phyloP scores from a whole-genome alignment of 2,113 vertebrate species.

The Notechis scutatus region DNA sequence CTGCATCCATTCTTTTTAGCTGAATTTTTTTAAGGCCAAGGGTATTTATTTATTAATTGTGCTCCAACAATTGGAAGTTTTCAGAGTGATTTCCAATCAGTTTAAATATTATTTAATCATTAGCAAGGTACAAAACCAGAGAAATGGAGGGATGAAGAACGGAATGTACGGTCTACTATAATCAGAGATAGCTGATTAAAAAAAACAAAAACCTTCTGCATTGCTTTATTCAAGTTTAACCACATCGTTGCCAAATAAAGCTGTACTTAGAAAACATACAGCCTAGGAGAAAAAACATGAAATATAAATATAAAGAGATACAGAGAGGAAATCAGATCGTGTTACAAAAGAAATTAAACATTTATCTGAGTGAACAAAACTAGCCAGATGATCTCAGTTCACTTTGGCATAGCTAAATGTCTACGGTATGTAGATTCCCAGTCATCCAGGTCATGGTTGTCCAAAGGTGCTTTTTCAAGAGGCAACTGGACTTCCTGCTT shows the following conservation, averaged over 20 bases:
- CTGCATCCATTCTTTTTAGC: background rate
- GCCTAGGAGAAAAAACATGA: background rate
- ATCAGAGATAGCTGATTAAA: background rate
- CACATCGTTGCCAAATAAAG: background rate
- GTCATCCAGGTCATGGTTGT: background rate
- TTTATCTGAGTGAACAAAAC: slow-evolving; percentile 18
- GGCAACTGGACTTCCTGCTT: background rate
- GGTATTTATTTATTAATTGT: background rate
- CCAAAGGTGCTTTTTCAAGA: background rate
- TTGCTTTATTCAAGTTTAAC: slow-evolving; percentile 21
- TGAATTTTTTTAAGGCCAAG: background rate
- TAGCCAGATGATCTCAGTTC: slow-evolving; percentile 29
- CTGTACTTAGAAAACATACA: background rate
- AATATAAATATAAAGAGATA: background rate
- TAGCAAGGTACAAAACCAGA: background rate
- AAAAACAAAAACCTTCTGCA: background rate
- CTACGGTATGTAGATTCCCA: background rate
- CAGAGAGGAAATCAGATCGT: background rate
- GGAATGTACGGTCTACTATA: background rate
- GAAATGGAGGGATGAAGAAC: background rate
- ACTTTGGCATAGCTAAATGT: background rate
- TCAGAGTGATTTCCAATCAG: background rate
- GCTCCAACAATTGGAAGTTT: background rate
- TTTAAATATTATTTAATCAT: background rate
- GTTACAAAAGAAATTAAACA: slow-evolving; percentile 1